Conservation (phyloP, 2,113 vertebrate genomes). For the Onychostruthus taczanowskii region DNA sequence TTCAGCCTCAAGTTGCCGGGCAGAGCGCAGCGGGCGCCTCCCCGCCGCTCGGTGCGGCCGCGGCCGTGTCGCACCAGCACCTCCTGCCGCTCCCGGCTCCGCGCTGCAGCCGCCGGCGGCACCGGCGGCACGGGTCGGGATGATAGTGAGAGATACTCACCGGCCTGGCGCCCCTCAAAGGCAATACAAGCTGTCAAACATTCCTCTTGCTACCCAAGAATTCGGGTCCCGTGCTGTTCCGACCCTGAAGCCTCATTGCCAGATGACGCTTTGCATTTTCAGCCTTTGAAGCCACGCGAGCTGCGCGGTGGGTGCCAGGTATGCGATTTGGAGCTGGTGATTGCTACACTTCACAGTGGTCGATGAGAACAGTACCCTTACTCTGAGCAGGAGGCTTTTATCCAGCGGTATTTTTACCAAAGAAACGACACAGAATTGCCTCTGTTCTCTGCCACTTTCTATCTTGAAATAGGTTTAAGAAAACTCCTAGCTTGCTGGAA, state of each 20-base stretch:
- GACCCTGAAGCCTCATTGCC: neutral
- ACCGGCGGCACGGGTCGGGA: neutral
- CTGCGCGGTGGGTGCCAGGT: neutral
- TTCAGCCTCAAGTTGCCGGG: neutral
- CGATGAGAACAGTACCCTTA: neutral
- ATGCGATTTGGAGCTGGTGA: neutral
- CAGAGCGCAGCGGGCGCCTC: neutral
- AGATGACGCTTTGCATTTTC: neutral
- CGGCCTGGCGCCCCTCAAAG: neutral
- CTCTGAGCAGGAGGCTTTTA: neutral
- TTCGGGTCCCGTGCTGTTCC: neutral
- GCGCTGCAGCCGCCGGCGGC: neutral
- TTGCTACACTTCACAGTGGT: neutral
- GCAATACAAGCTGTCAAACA: neutral
- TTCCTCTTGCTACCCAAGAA: neutral
- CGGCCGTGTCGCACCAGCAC: neutral
- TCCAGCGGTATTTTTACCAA: neutral
- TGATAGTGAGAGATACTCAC: neutral
- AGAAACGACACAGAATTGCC: neutral
- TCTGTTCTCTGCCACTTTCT: neutral
- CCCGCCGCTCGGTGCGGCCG: neutral
- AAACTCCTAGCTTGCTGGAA: neutral
- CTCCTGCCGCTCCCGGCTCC: neutral
- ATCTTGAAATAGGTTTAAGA: neutral
- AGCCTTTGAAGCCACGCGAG: constrained; percentile 8